phyloP scores from a whole-genome alignment of 2,888 invertebrate genomes.

The Tryphoninae sp. region DNA sequence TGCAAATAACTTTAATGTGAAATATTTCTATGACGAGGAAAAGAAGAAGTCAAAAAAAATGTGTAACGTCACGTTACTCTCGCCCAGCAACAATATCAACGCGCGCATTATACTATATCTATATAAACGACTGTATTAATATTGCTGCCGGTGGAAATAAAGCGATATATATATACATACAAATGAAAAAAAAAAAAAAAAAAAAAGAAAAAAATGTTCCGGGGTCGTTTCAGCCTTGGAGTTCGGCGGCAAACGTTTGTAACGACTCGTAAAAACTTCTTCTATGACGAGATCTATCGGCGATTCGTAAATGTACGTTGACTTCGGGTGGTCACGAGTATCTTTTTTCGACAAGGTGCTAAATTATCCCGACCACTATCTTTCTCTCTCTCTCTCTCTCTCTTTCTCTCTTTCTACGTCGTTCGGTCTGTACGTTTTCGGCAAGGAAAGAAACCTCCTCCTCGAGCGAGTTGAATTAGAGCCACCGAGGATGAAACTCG shows the following conservation, averaged over 20 bases:
- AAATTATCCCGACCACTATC: constrained; percentile 39
- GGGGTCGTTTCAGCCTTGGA: constrained; percentile 46
- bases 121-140: too few relatives aligned
- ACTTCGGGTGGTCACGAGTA: constrained; percentile 39
- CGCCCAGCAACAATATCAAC: constrained; percentile 9
- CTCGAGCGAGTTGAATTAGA: constrained; percentile 34
- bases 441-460: constrained; percentile 7
- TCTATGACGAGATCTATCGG: constrained; percentile 47
- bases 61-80: constrained; percentile 18
- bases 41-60: neutral
- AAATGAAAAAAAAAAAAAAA: neutral
- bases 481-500: constrained; percentile 12
- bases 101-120: too few relatives aligned
- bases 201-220: constrained; percentile 32
- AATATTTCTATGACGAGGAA: constrained; percentile 26
- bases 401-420: too few relatives aligned
- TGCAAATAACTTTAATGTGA: constrained; percentile 29
- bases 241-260: constrained; percentile 38
- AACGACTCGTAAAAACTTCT: constrained; percentile 33
- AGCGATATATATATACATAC: neutral
- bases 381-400: too few relatives aligned
- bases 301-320: neutral
- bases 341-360: constrained; percentile 55
- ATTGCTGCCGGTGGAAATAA: neutral
- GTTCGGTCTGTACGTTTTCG: neutral